These are phyloP conservation scores for Perdita meconis DNA, from an alignment of 2,888 invertebrate species.

Conservation along the genomic window DNA sequence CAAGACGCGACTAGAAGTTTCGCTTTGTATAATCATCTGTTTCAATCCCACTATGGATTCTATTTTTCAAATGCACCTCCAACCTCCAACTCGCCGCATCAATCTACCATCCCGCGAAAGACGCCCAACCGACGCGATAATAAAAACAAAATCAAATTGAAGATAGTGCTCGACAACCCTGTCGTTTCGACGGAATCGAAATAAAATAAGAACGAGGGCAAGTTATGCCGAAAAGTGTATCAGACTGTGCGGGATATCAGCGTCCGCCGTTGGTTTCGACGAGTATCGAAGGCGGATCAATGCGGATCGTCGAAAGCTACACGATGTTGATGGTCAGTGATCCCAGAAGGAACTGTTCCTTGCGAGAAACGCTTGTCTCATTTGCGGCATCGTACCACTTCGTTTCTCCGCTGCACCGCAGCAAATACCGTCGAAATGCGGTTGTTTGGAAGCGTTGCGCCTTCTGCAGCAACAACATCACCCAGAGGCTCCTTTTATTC, in stretches of 20 bases:
- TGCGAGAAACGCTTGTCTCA: conserved; percentile 61
- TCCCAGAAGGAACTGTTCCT: conserved; percentile 55
- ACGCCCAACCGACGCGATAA: background rate
- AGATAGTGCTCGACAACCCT: background rate
- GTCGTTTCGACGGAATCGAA: background rate
- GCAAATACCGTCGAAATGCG: conserved; percentile 60
- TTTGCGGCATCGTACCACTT: conserved; percentile 62
- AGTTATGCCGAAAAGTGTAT: conserved; percentile 44
- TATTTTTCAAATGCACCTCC: too few relatives aligned
- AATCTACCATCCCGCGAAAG: background rate
- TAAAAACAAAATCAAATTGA: conserved; percentile 7
- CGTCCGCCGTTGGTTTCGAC: conserved; percentile 28
- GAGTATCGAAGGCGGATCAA: conserved; percentile 38
- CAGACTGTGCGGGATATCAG: conserved; percentile 38
- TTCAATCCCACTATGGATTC: too few relatives aligned
- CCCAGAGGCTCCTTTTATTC: conserved; percentile 43
- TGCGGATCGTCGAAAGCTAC: conserved; percentile 27
- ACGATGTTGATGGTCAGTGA: conserved; percentile 50
- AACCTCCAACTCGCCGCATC: background rate
- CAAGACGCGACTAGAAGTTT: background rate
- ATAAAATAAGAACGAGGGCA: conserved; percentile 1
- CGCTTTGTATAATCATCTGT: too few relatives aligned
- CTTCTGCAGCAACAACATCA: conserved; percentile 12
- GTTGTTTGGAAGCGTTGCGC: conserved; percentile 52
- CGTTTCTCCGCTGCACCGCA: conserved; percentile 37